Base-by-base conservation (phyloP, 92 coral and sea anemone genomes). In the Anthopleura xanthogrammica region DNA sequence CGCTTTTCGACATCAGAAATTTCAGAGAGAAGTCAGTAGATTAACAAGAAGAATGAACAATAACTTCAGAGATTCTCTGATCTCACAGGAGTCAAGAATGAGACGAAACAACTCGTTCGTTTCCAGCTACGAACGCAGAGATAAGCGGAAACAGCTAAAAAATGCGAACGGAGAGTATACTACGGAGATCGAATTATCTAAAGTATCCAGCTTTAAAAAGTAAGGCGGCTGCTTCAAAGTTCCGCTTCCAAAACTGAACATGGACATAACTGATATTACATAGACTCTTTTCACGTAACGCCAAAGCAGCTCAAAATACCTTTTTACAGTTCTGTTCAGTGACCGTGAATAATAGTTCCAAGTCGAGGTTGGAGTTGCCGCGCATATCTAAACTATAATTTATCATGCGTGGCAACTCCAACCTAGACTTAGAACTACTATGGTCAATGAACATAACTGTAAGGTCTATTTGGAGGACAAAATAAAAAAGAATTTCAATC, bases 1-100 rank as follows among this genome's bases (percentile, higher is more conserved):
- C 81, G 90, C 93, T 16, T 90, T 87, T 71, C 81, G 91, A 72
- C 93, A 90, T 66, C 78, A 81, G 54, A 82, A 84, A 58, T 90
- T 90, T 74, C 83, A 90, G 75, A 83, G 82, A 22, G 93, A 90
- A 80, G 29, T 87, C 60, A 60, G 79, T 19, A 76, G 81, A 14
- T 57, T 87, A 6, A 66, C 57, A 29, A 62, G 80, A 29, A 52
- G 79, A 29, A 29, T 90, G 60, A 85, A 83, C 23, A 79, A 19
- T 48, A 62, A 79, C 52, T 40, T 83, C 43, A 85, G 72, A 48
- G 77, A 85, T 41, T 77, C 88, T 12, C 57, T 89, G 75, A 16
- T 80, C 20, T 80, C 75, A 10, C 83, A 64, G 58, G 83, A 80
- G 20, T 40, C 83, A 20, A 41, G 83, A 40, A 60, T 64, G 20